Base-by-base conservation (phyloP, 1,140 invertebrate species). In the Asobara japonica region DNA sequence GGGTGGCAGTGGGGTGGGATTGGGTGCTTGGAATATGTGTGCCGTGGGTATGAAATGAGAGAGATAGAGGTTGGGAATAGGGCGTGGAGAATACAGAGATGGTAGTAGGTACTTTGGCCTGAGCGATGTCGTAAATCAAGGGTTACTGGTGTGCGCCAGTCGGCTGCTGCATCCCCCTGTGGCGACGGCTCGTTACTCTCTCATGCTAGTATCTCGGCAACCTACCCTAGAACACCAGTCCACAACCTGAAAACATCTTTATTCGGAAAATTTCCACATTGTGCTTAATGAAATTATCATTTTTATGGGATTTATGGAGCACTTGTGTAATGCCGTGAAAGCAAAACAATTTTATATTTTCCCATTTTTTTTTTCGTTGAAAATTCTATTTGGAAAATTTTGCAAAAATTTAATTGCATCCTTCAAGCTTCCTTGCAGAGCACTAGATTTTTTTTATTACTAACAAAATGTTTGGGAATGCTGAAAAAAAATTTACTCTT, bases 151-250 rank as follows among this genome's bases (percentile, higher is more conserved):
- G 65, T 48, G 27, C 36, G 16, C 38, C 41, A 67, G 65, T 67
- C 65, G 38, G 36, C 29, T 45, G 10, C 41, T 45, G 5, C 41
- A 45, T 45, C 38, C 62, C 38, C 38, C 65, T 67, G 41, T 48
- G 65, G 65, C 38, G 65, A 67, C 25, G 38, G 22, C 65, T 67
- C 38, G 25, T 67, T 67, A 67, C 36, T 67, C 27, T 67, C 65
- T 38, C 65, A n/a, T n/a, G 38, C 38, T 36, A 67, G 30, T 67
- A 67, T 67, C 65, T 65, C 36, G 16, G 16, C 36, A 31, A n/a
- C 20, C 11, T 20, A 27, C 25, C 36, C 22, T 51, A 18, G 62
- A 16, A 18, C 13, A 6, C 48, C 18, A 61, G 45, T 56, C 45
- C 16, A 11, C 8, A 0, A 5, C 65, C 48, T 18, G 36, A 62